These are phyloP conservation scores for Arctocebus calabarensis DNA, from an alignment of 2,797 vertebrate genomes.

Conservation along the genomic window DNA sequence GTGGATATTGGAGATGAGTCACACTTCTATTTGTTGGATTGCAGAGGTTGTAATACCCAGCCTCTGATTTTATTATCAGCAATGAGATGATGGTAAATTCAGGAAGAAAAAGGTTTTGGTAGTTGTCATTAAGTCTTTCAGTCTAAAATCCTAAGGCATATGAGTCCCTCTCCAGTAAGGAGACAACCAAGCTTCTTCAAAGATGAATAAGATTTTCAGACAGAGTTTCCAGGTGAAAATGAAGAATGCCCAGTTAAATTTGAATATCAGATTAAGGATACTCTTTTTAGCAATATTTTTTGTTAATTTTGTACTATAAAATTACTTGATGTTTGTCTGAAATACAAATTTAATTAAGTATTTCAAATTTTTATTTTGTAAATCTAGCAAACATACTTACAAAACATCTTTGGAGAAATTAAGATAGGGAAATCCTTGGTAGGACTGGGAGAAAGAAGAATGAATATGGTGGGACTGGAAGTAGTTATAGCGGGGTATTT, in stretches of 20 bases:
- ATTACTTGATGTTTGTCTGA: background rate
- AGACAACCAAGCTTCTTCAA: background rate
- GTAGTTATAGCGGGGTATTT: background rate
- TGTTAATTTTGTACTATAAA: background rate
- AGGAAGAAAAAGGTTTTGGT: background rate
- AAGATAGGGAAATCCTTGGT: too few relatives aligned
- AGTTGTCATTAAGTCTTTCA: background rate
- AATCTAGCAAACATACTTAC: background rate
- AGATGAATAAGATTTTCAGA: background rate
- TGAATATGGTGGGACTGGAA: background rate
- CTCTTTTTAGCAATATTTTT: background rate
- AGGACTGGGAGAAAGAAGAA: background rate
- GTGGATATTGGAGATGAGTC: background rate
- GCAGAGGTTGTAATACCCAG: background rate
- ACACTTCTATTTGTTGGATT: background rate
- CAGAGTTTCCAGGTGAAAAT: background rate
- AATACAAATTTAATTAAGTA: background rate
- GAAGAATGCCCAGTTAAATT: background rate
- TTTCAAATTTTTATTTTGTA: background rate
- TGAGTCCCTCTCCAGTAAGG: background rate
- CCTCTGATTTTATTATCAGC: background rate
- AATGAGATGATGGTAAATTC: background rate
- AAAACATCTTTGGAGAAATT: background rate
- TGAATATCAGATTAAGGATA: background rate
- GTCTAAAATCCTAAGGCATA: background rate